Evolutionary conservation across 1,140 invertebrate genomes (phyloP).

Genomic region (Geopemphigus sp.): DNA sequence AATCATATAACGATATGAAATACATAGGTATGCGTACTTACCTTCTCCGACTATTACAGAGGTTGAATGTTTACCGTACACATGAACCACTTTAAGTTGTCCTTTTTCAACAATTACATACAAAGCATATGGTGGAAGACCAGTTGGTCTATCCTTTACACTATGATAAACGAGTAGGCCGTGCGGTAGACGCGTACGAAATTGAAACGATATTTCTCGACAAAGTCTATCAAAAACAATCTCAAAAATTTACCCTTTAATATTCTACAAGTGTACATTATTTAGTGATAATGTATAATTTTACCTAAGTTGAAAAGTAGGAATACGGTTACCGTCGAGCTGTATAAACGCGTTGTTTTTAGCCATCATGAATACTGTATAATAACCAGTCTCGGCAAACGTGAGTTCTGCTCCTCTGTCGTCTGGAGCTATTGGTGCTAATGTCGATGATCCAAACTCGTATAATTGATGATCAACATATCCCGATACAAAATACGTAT

Average conservation of each 20-base stretch:
- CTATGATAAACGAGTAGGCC: conserved; percentile 84
- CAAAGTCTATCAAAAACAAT: conserved; percentile 64
- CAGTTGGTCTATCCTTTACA: conserved; percentile 74
- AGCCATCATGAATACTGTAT: conserved; percentile 81
- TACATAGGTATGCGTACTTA: conserved; percentile 52
- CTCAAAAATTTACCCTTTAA: not conserved
- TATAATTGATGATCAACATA: conserved; percentile 20
- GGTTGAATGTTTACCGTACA: conserved; percentile 80
- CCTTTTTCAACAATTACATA: conserved; percentile 88
- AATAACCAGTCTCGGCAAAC: conserved; percentile 75
- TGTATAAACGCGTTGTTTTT: conserved; percentile 84
- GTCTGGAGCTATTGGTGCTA: conserved; percentile 65
- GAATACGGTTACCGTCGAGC: conserved; percentile 78
- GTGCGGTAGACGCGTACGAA: conserved; percentile 80
- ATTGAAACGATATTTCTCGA: conserved; percentile 82
- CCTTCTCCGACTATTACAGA: conserved; percentile 81
- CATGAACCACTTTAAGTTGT: conserved; percentile 84
- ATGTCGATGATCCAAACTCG: conserved; percentile 25
- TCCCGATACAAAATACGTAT: not conserved
- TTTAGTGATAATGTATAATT: not conserved
- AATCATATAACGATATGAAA: no score
- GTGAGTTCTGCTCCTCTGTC: conserved; percentile 73
- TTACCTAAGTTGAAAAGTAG: conserved; percentile 79
- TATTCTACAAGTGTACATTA: no score
- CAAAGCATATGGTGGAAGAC: conserved; percentile 76